Percentiles rank a stretch among this genome's conserved stretches.
These are phyloP conservation scores for Sebastes trivittatus DNA, from an alignment of 2,797 vertebrate genomes.

Conservation along the genomic window DNA sequence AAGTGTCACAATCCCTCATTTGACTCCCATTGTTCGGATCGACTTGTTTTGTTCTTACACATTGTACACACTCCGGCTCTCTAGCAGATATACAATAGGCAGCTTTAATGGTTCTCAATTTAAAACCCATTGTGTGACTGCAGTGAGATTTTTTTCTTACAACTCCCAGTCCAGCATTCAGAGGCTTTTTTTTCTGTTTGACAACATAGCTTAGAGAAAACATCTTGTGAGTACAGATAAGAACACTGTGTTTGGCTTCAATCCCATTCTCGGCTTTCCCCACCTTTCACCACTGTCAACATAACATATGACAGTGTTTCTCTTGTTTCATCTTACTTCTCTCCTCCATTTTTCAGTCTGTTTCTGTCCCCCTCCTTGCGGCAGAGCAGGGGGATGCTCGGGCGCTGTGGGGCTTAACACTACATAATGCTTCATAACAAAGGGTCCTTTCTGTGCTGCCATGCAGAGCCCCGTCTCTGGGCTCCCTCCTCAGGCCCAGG, in stretches of 20 bases:
- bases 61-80: slow-evolving; percentile 2
- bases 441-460: slow-evolving; percentile 72
- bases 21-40: background rate
- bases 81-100: background rate
- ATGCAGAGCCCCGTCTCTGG: slow-evolving; percentile 62
- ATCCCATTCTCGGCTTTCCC: slow-evolving; percentile 14
- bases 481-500: slow-evolving; percentile 60
- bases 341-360: slow-evolving; percentile 1
- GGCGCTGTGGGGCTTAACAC: slow-evolving; percentile 57
- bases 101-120: slow-evolving; percentile 27
- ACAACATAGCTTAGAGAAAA: slow-evolving; percentile 44
- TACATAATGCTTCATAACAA: slow-evolving; percentile 71
- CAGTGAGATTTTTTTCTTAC: slow-evolving; percentile 17
- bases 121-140: slow-evolving; percentile 24
- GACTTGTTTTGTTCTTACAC: slow-evolving; percentile 24
- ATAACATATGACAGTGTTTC: slow-evolving; percentile 1
- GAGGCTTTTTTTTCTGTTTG: slow-evolving; percentile 32
- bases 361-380: slow-evolving; percentile 29
- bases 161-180: slow-evolving; percentile 20
- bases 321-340: background rate
- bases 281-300: slow-evolving; percentile 34
- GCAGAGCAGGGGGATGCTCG: slow-evolving; percentile 49
- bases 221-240: slow-evolving; percentile 56
- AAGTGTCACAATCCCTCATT: background rate
- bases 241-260: slow-evolving; percentile 23